phyloP scores from a whole-genome alignment of 2,113 vertebrate genomes.

The Macquaria australasica region DNA sequence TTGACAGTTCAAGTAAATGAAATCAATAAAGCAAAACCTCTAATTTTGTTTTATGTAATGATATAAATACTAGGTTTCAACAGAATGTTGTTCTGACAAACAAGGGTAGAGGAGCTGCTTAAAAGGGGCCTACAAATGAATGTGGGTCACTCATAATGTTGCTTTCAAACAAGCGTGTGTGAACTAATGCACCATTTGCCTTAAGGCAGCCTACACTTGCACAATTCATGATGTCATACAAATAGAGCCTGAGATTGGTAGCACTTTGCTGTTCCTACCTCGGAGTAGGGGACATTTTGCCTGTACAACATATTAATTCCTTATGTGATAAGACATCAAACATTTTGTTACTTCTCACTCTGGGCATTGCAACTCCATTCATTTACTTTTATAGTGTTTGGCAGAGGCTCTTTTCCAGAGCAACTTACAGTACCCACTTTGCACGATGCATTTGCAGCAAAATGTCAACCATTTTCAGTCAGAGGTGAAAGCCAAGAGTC shows the following conservation, averaged over 20 bases:
- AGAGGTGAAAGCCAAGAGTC: constrained; percentile 27
- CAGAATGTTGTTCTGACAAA: constrained; percentile 12
- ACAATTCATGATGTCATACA: constrained; percentile 47
- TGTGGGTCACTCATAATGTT: constrained; percentile 68
- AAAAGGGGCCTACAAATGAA: constrained; percentile 36
- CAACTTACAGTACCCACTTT: background rate
- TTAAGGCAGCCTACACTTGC: constrained; percentile 45
- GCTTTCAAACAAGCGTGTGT: constrained; percentile 63
- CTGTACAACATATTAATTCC: constrained; percentile 10
- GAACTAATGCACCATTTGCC: constrained; percentile 69
- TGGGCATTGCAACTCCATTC: background rate
- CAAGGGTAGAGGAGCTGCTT: constrained; percentile 6
- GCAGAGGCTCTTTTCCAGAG: constrained; percentile 10
- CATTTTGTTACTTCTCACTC: background rate
- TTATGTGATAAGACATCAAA: constrained; percentile 5
- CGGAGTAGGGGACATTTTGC: constrained; percentile 3
- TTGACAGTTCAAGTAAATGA: background rate
- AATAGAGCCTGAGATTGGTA: constrained; percentile 13
- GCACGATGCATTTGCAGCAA: constrained; percentile 32
- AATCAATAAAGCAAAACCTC: background rate
- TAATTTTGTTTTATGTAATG: background rate
- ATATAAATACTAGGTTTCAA: background rate
- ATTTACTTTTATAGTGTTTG: constrained; percentile 24
- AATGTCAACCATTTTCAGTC: constrained; percentile 58
- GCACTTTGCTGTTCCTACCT: constrained; percentile 31